A percentile compares a stretch with the other conserved stretches of the same genome.
phyloP scores from a whole-genome alignment of 2,797 vertebrate genomes.

The Vespertilio murinus region DNA sequence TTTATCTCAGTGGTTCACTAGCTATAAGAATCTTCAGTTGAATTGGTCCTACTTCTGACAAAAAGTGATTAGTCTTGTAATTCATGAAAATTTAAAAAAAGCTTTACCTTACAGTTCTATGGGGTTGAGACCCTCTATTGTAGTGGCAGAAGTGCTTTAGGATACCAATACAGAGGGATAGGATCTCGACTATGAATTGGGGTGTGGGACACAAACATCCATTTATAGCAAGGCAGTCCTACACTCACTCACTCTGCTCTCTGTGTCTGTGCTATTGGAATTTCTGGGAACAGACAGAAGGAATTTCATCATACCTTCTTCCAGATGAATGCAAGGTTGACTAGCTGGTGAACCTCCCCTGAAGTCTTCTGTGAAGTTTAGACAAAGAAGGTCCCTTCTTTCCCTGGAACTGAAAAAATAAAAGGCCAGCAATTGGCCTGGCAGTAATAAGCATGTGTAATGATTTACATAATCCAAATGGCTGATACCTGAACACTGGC shows the following conservation, averaged over 20 bases:
- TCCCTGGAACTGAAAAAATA: constrained; percentile 2
- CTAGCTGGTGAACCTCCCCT: neutral
- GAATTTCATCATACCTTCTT: neutral
- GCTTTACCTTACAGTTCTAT: neutral
- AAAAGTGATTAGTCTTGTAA: neutral
- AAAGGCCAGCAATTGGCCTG: constrained; percentile 26
- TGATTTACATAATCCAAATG: constrained; percentile 54
- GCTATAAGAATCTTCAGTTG: neutral
- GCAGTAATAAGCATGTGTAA: neutral
- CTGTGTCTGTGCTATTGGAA: neutral
- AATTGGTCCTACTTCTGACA: neutral
- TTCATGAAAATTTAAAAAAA: neutral
- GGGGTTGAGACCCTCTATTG: neutral
- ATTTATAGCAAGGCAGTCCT: neutral
- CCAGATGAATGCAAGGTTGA: neutral
- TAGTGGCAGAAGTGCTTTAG: neutral
- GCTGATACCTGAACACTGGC: neutral
- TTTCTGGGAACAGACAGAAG: neutral
- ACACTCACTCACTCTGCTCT: neutral
- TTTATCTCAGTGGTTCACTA: neutral
- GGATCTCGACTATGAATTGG: neutral
- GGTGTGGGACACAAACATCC: neutral
- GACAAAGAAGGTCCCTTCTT: neutral
- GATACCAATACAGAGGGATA: neutral
- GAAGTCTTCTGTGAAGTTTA: neutral